phyloP scores from a whole-genome alignment of 2,797 vertebrate species.

The Chelon auratus region DNA sequence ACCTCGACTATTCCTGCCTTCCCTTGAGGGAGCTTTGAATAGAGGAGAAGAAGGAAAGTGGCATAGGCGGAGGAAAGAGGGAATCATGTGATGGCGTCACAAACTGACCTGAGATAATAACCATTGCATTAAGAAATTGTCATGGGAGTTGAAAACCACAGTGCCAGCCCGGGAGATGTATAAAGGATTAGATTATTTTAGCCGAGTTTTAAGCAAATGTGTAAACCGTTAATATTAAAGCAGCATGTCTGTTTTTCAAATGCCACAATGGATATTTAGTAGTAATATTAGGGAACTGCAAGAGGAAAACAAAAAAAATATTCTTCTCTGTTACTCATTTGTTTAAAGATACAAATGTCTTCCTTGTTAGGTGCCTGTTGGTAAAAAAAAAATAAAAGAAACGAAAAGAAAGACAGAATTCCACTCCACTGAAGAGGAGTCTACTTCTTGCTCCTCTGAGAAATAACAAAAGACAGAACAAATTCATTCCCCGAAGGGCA shows the following conservation, averaged over 20 bases:
- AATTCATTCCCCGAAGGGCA: slow-evolving; percentile 38
- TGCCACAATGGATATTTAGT: background rate
- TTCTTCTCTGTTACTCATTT: slow-evolving; percentile 11
- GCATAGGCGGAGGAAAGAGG: slow-evolving; percentile 31
- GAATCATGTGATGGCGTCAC: slow-evolving; percentile 42
- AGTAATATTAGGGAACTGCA: background rate
- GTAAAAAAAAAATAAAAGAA: too few species aligned
- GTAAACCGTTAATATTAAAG: background rate
- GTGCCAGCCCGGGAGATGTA: background rate
- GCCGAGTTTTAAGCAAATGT: background rate
- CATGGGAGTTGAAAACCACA: background rate
- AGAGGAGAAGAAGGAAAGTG: slow-evolving; percentile 22
- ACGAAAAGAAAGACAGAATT: slow-evolving; percentile 21
- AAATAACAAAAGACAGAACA: slow-evolving; percentile 32
- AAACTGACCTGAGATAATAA: slow-evolving; percentile 26
- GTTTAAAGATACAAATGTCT: slow-evolving; percentile 13
- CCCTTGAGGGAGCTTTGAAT: slow-evolving; percentile 55
- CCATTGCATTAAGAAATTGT: slow-evolving; percentile 4
- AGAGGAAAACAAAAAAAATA: background rate
- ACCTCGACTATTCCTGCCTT: slow-evolving; percentile 48
- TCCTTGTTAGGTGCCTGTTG: too few species aligned
- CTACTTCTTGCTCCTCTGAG: slow-evolving; percentile 17
- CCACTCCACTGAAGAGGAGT: slow-evolving; percentile 3
- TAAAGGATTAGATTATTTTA: background rate
- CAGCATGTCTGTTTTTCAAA: background rate